Evolutionary conservation across 2,797 vertebrate species (phyloP).

Genomic region (Phrynocephalus vlangalii): DNA sequence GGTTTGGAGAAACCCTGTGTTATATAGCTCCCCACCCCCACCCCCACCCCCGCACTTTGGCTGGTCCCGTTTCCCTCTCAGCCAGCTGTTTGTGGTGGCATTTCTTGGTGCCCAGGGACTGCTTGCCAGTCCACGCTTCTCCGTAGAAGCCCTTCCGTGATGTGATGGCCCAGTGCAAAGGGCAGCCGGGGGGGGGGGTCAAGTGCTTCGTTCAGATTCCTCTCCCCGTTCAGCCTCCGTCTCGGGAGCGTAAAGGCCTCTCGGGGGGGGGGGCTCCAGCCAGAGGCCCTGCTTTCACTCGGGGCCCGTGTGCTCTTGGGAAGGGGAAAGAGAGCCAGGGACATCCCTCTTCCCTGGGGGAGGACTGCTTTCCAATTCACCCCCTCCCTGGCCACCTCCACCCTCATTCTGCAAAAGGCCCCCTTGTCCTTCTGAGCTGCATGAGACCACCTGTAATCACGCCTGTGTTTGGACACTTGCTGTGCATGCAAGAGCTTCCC

Average conservation of each 20-base stretch:
- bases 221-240: background rate
- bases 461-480: background rate
- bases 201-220: background rate
- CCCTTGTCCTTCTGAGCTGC: background rate
- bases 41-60: no score
- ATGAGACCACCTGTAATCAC: background rate
- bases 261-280: no score
- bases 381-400: background rate
- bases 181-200: background rate
- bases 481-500: background rate
- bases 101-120: background rate
- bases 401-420: no score
- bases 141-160: no score
- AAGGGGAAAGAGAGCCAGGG: background rate
- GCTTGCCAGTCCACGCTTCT: background rate
- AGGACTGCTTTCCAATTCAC: no score
- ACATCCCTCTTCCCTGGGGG: no score
- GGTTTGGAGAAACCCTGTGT: background rate
- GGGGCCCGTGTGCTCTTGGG: background rate
- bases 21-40: no score
- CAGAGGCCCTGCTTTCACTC: no score
- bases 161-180: background rate
- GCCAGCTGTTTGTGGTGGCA: background rate
- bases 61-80: background rate
- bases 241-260: background rate